Conservation (phyloP, 53 echinoderm and acorn worm species). For the Holothuria leucospilota region DNA sequence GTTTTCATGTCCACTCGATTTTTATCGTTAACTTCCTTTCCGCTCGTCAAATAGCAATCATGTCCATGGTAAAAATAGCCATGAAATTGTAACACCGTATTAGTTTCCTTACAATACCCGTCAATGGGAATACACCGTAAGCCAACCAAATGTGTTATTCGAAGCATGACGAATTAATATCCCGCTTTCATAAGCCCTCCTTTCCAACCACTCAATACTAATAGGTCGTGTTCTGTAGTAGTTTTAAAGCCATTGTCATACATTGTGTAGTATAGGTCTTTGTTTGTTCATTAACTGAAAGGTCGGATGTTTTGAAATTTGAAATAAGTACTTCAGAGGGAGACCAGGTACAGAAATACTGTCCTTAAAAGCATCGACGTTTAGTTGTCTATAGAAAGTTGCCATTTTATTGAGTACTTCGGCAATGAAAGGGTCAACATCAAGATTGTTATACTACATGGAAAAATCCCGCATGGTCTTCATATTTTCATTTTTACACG, state of each 20-base stretch:
- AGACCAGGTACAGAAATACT: no score
- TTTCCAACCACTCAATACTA: conserved; percentile 57
- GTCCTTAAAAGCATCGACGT: no score
- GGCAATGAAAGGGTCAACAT: conserved; percentile 64
- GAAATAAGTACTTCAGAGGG: no score
- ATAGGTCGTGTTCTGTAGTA: not conserved
- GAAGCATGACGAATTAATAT: conserved; percentile 43
- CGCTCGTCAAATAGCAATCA: conserved; percentile 37
- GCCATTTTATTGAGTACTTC: conserved; percentile 58
- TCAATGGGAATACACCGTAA: conserved; percentile 48
- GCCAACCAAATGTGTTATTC: no score
- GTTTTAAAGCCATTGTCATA: not conserved
- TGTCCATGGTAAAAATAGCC: conserved; percentile 67
- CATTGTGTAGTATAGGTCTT: no score
- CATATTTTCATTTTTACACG: conserved; percentile 53
- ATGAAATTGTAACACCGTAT: conserved; percentile 63
- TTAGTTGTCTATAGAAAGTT: conserved; percentile 51
- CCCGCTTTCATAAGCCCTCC: not conserved
- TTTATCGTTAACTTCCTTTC: not conserved
- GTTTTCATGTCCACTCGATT: conserved; percentile 10
- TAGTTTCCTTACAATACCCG: conserved; percentile 56
- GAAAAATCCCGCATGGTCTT: conserved; percentile 54
- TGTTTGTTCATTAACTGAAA: conserved; percentile 44
- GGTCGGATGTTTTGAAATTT: conserved; percentile 1
- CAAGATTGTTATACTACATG: conserved; percentile 64